phyloP scores from a whole-genome alignment of 2,888 invertebrate species.

The Cerastis rubricosa region DNA sequence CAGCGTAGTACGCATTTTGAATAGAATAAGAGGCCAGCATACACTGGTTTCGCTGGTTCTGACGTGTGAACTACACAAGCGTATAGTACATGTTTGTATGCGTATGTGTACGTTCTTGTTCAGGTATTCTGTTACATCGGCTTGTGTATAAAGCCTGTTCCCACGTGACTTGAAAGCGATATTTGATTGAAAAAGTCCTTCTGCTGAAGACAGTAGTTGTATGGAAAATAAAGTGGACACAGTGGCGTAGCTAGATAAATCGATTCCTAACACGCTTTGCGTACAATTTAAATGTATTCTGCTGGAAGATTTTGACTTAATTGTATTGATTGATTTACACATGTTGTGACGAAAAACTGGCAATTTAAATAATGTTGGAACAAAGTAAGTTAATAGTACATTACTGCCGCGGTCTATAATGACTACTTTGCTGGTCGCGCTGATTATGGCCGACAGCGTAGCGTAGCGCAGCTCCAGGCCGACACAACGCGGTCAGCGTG shows the following conservation, averaged over 20 bases:
- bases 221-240: constrained; percentile 1
- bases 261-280: not conserved
- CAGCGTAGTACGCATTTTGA: not conserved
- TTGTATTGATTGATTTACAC: not conserved
- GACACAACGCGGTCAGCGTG: too few species aligned
- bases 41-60: not conserved
- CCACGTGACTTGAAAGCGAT: not conserved
- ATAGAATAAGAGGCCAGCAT: not conserved
- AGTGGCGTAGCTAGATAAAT: not conserved
- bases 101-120: not conserved
- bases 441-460: too few species aligned
- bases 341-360: not conserved
- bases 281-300: not conserved
- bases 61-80: not conserved
- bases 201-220: not conserved
- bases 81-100: too few species aligned
- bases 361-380: not conserved
- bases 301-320: not conserved
- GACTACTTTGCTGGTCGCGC: too few species aligned
- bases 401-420: too few species aligned
- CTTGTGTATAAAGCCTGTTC: not conserved
- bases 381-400: too few species aligned
- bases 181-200: not conserved
- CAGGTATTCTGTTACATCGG: not conserved
- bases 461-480: too few species aligned